These are phyloP conservation scores for Lochmaea crataegi DNA, from an alignment of 2,888 invertebrate genomes.

Conservation along the genomic window DNA sequence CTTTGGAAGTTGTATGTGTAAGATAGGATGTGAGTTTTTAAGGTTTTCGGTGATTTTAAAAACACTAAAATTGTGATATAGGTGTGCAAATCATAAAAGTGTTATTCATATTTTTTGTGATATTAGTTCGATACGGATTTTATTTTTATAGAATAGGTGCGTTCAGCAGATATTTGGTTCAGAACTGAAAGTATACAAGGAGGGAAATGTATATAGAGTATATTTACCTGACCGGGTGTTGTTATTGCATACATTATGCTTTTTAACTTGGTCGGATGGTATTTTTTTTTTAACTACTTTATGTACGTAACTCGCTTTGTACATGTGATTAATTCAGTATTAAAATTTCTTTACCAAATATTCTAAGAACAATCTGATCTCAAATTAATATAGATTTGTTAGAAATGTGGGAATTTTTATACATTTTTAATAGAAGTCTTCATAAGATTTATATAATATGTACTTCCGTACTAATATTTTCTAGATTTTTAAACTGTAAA, in stretches of 20 bases:
- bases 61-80: conserved; percentile 37
- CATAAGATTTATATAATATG: conserved; percentile 29
- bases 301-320: conserved; percentile 19
- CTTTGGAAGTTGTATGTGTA: conserved; percentile 30
- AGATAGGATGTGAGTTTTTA: conserved; percentile 26
- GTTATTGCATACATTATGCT: conserved; percentile 27
- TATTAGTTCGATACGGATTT: conserved; percentile 51
- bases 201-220: conserved; percentile 10
- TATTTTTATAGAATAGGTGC: conserved; percentile 40
- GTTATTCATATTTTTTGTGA: conserved; percentile 48
- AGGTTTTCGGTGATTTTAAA: conserved; percentile 33
- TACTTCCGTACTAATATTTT: conserved; percentile 34
- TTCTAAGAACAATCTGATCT: conserved; percentile 41
- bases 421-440: conserved; percentile 40
- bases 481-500: conserved; percentile 29
- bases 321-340: conserved; percentile 38
- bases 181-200: conserved; percentile 32
- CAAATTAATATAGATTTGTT: conserved; percentile 39
- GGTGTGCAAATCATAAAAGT: conserved; percentile 36
- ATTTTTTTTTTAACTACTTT: conserved; percentile 3
- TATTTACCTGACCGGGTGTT: not conserved
- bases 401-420: conserved; percentile 39
- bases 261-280: not conserved
- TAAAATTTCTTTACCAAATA: conserved; percentile 38
- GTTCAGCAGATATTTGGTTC: conserved; percentile 37